Percentiles rank a stretch among this genome's conserved stretches.
Conservation (phyloP, 1,140 invertebrate genomes). For the Macrosteles quadrilineatus region DNA sequence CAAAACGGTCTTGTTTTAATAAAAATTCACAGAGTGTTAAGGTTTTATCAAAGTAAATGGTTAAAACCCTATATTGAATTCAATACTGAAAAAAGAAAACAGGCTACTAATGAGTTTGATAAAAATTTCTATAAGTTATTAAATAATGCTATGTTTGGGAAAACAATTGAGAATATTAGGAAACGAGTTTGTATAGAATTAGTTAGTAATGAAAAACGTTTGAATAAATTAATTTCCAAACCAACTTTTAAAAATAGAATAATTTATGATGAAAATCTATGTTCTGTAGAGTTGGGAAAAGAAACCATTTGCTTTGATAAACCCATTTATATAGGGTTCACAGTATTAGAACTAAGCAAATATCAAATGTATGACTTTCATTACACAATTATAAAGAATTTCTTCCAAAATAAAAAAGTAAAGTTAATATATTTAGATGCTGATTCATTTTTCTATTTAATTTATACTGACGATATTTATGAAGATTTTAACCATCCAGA, state of each 20-base stretch:
- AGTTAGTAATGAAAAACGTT: too few relatives aligned
- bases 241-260: background rate
- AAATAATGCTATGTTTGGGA: too few relatives aligned
- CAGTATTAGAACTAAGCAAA: background rate
- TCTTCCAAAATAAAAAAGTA: conserved; percentile 23
- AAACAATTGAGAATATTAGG: too few relatives aligned
- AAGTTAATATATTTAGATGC: background rate
- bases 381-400: background rate
- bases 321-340: background rate
- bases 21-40: too few relatives aligned
- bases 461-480: background rate
- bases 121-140: too few relatives aligned
- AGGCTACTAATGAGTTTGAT: too few relatives aligned
- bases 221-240: background rate
- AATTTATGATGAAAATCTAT: background rate
- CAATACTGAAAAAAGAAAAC: too few relatives aligned
- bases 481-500: background rate
- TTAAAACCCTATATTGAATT: too few relatives aligned
- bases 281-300: background rate
- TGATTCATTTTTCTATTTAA: background rate
- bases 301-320: background rate
- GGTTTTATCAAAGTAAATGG: too few relatives aligned
- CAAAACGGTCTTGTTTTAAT: too few relatives aligned
- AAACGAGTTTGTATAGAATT: too few relatives aligned
- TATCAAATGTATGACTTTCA: background rate